Conservation (phyloP, 2,888 invertebrate genomes). For the Ceramica pisi region DNA sequence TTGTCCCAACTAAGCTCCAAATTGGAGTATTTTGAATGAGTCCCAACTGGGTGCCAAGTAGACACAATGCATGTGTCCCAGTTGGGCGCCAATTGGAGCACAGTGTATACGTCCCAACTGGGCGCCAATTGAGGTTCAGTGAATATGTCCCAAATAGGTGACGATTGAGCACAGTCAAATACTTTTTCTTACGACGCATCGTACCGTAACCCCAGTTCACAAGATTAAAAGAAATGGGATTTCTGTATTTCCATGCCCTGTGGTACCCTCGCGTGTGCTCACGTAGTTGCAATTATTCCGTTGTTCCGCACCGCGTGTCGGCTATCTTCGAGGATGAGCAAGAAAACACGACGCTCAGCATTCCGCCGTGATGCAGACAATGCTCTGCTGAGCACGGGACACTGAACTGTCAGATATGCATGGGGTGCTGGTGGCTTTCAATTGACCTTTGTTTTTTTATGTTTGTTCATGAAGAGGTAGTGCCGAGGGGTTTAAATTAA, state of each 20-base stretch:
- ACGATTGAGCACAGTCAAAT: neutral
- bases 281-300: conserved; percentile 46
- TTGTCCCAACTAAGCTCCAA: too few relatives aligned
- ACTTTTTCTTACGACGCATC: too few relatives aligned
- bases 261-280: conserved; percentile 39
- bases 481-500: neutral
- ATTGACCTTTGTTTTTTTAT: neutral
- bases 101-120: neutral
- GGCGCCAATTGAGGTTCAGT: neutral
- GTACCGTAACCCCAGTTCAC: too few relatives aligned
- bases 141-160: neutral
- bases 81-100: neutral
- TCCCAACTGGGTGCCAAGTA: neutral
- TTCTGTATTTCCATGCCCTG: neutral
- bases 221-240: neutral
- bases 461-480: neutral
- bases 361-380: conserved; percentile 48
- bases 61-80: neutral
- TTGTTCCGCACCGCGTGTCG: conserved; percentile 56
- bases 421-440: neutral
- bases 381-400: conserved; percentile 46
- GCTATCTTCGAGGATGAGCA: conserved; percentile 65
- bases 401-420: conserved; percentile 42
- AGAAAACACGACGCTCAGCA: conserved; percentile 68
- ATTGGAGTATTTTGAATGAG: neutral